Conservation (phyloP, 2,888 invertebrate genomes). For the Drosophila niveifrons region DNA sequence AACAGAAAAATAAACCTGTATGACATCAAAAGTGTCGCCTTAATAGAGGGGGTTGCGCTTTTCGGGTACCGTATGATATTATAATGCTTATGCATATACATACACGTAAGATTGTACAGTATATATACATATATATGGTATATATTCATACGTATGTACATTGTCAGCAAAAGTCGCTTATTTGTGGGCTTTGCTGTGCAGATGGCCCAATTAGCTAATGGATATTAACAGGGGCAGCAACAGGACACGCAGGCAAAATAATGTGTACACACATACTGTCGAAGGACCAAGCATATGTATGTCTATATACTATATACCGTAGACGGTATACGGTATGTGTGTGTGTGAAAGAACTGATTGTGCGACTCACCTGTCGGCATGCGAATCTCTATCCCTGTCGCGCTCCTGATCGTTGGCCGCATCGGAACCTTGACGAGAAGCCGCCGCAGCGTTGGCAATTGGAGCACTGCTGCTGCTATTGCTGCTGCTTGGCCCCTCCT, state of each 20-base stretch:
- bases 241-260: slow-evolving; percentile 34
- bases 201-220: slow-evolving; percentile 74
- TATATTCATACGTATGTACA: slow-evolving; percentile 10
- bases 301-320: slow-evolving; percentile 5
- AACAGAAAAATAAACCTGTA: background rate
- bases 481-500: slow-evolving; percentile 47
- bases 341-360: background rate
- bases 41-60: slow-evolving; percentile 9
- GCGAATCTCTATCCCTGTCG: slow-evolving; percentile 51
- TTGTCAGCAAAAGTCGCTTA: slow-evolving; percentile 19
- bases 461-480: slow-evolving; percentile 38
- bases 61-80: slow-evolving; percentile 8
- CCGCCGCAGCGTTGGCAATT: background rate
- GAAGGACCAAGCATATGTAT: slow-evolving; percentile 11
- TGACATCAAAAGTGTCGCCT: slow-evolving; percentile 6
- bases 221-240: slow-evolving; percentile 56
- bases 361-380: slow-evolving; percentile 68
- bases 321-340: background rate
- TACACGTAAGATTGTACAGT: background rate
- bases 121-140: slow-evolving; percentile 5
- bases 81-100: slow-evolving; percentile 3
- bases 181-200: slow-evolving; percentile 31
- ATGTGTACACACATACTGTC: slow-evolving; percentile 25
- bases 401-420: slow-evolving; percentile 31
- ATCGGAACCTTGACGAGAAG: slow-evolving; percentile 14